Conservation (phyloP, 1,140 invertebrate genomes). For the Aphis gossypii region DNA sequence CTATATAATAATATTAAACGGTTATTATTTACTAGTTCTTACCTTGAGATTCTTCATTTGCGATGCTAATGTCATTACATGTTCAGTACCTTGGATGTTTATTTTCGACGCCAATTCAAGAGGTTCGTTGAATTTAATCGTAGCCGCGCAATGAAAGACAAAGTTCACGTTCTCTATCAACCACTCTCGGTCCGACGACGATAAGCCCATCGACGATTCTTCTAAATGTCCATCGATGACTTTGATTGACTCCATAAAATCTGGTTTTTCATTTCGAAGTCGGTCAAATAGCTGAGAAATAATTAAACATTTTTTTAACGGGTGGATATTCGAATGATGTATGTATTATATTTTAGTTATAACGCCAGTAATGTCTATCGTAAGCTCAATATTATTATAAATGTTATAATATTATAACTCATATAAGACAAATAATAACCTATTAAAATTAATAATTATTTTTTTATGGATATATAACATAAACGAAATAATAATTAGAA, state of each 20-base stretch:
- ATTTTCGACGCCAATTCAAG: not conserved
- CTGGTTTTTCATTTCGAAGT: not conserved
- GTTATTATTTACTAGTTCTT: not conserved
- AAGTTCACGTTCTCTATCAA: constrained; percentile 78
- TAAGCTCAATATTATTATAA: too few relatives aligned
- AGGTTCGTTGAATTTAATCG: constrained; percentile 75
- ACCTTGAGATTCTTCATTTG: constrained; percentile 42
- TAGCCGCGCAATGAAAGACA: constrained; percentile 93
- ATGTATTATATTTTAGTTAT: too few relatives aligned
- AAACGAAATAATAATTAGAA: too few relatives aligned
- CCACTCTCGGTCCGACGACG: constrained; percentile 65
- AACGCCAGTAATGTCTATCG: too few relatives aligned
- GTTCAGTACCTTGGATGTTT: constrained; percentile 12
- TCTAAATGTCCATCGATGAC: constrained; percentile 69
- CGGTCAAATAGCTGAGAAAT: not conserved
- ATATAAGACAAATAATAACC: too few relatives aligned
- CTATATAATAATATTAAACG: too few relatives aligned
- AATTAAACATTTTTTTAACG: too few relatives aligned
- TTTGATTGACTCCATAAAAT: constrained; percentile 62
- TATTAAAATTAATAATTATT: too few relatives aligned
- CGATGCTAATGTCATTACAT: not conserved
- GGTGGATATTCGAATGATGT: too few relatives aligned
- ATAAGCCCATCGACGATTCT: constrained; percentile 62
- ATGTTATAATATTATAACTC: too few relatives aligned
- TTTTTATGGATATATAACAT: too few relatives aligned